Evolutionary conservation across 2,888 invertebrate genomes (phyloP).

Genomic region (Sympetrum striolatum): DNA sequence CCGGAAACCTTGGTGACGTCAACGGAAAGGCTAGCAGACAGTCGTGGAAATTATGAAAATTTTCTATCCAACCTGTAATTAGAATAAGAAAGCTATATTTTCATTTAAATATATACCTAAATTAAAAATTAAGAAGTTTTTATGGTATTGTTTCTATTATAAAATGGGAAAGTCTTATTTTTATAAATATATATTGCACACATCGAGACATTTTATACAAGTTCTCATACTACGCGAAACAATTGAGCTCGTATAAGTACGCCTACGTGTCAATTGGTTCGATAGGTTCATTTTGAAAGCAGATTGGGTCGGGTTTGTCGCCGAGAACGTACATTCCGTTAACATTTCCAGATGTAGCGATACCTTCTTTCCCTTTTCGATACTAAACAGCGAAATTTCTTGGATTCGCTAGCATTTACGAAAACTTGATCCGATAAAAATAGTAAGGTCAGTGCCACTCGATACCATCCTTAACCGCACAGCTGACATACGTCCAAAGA

Average conservation of each 20-base stretch:
- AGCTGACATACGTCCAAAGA: conserved; percentile 23
- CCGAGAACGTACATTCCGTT: too few species aligned
- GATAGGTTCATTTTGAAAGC: not conserved
- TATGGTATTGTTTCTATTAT: not conserved
- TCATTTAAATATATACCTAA: not conserved
- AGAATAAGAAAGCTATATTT: not conserved
- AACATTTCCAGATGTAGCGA: too few species aligned
- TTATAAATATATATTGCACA: not conserved
- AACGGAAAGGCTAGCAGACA: conserved; percentile 36
- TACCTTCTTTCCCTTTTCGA: too few species aligned
- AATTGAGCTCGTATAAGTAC: not conserved
- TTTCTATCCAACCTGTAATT: not conserved
- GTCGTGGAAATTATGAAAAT: conserved; percentile 25
- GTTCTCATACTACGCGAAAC: conserved; percentile 13
- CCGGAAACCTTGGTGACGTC: conserved; percentile 41
- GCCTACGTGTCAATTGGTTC: not conserved
- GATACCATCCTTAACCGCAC: not conserved
- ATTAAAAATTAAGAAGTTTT: too few species aligned
- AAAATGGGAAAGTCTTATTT: not conserved
- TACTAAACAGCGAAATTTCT: too few species aligned
- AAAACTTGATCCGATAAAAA: not conserved
- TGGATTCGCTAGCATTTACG: not conserved
- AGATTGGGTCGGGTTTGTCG: not conserved
- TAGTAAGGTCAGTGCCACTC: conserved; percentile 30
- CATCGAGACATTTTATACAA: not conserved